A percentile compares a stretch with the other conserved stretches of the same genome.
Conservation (phyloP, 2,113 vertebrate genomes). For the Limnothrissa miodon region DNA sequence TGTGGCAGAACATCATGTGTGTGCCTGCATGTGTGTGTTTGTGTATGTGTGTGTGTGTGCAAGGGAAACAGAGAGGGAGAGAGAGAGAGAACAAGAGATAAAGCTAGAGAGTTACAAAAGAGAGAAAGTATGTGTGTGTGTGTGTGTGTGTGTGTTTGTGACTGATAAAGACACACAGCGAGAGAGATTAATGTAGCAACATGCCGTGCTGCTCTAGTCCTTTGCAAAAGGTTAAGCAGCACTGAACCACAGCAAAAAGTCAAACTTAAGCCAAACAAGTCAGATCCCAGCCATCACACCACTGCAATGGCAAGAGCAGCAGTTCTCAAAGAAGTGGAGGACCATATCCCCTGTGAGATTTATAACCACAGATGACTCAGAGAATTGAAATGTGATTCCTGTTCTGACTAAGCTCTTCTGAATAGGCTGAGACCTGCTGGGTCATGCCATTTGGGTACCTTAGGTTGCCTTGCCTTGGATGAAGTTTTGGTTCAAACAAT, state of each 20-base stretch:
- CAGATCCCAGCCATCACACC: background rate
- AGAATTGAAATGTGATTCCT: background rate
- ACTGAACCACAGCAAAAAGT: background rate
- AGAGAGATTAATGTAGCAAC: background rate
- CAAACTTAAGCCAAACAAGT: background rate
- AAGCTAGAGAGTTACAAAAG: background rate
- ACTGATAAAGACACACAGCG: too few species aligned
- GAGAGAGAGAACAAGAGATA: background rate
- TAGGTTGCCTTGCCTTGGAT: background rate
- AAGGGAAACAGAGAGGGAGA: background rate
- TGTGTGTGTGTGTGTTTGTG: background rate
- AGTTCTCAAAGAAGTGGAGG: background rate
- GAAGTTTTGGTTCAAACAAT: background rate
- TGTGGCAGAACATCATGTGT: constrained; percentile 44
- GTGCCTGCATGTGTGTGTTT: constrained; percentile 3
- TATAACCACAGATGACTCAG: background rate
- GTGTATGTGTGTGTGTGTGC: background rate
- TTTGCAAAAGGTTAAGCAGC: background rate
- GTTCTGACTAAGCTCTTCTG: background rate
- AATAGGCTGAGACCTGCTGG: background rate
- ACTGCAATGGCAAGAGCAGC: background rate
- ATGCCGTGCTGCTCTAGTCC: background rate
- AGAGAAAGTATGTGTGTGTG: background rate
- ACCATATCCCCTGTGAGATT: background rate
- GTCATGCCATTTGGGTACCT: background rate